phyloP scores from a whole-genome alignment of 2,113 vertebrate species.

The Ranitomeya variabilis region DNA sequence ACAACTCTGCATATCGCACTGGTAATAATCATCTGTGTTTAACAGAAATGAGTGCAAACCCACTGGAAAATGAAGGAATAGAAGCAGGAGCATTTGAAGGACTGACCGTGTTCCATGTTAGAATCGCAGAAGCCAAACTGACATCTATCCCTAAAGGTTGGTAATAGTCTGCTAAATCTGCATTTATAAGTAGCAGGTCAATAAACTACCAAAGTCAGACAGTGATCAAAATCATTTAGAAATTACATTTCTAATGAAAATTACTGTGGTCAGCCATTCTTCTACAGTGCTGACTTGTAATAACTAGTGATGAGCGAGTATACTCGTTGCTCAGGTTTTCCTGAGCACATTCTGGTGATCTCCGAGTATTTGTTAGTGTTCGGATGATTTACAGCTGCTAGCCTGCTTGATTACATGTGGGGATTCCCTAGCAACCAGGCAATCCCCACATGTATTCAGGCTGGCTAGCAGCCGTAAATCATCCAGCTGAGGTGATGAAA shows the following conservation, averaged over 20 bases:
- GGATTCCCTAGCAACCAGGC: too few species aligned
- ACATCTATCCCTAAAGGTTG: slow-evolving; percentile 93
- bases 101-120: slow-evolving; percentile 86
- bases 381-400: too few species aligned
- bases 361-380: too few species aligned
- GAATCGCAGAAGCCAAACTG: slow-evolving; percentile 91
- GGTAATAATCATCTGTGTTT: slow-evolving; percentile 57
- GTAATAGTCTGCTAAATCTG: slow-evolving; percentile 17
- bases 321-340: too few species aligned
- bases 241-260: not conserved
- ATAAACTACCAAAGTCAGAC: not conserved
- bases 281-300: too few species aligned
- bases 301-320: too few species aligned
- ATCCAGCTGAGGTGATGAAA: too few species aligned
- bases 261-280: too few species aligned
- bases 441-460: too few species aligned
- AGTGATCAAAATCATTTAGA: not conserved
- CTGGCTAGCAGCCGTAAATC: too few species aligned
- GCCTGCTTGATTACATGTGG: too few species aligned
- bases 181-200: not conserved
- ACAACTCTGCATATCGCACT: not conserved
- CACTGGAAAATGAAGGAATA: slow-evolving; percentile 87
- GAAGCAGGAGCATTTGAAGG: slow-evolving; percentile 90
- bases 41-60: slow-evolving; percentile 97
- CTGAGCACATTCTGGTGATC: too few species aligned